phyloP scores from a whole-genome alignment of 2,797 vertebrate species.

The Vultur gryphus region DNA sequence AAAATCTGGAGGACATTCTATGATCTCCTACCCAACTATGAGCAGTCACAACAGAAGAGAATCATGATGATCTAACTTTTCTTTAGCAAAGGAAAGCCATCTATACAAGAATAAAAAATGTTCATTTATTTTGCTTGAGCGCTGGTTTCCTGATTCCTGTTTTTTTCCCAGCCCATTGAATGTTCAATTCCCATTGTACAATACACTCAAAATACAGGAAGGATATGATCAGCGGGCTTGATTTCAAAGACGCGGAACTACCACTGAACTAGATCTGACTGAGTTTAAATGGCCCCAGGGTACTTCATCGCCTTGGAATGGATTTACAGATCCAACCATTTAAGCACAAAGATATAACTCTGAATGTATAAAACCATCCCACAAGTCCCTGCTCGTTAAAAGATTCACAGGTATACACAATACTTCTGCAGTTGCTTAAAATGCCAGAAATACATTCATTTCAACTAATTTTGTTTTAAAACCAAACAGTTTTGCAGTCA shows the following conservation, averaged over 20 bases:
- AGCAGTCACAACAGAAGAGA: not conserved
- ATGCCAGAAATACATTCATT: not conserved
- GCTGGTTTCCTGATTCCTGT: slow-evolving; percentile 48
- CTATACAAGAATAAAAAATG: not conserved
- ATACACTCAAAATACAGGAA: slow-evolving; percentile 45
- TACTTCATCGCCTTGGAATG: not conserved
- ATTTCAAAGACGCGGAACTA: slow-evolving; percentile 36
- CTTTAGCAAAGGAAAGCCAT: slow-evolving; percentile 17
- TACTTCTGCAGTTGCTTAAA: not conserved
- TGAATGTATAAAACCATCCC: not conserved
- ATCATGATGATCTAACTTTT: not conserved
- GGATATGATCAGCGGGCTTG: slow-evolving; percentile 31
- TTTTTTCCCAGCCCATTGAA: slow-evolving; percentile 40
- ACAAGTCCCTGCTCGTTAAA: not conserved
- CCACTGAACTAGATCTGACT: not conserved
- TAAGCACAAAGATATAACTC: not conserved
- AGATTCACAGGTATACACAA: not conserved
- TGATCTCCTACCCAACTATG: not conserved
- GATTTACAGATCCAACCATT: not conserved
- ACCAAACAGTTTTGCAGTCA: not conserved
- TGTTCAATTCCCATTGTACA: slow-evolving; percentile 21
- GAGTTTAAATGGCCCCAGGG: not conserved
- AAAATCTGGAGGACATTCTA: not conserved
- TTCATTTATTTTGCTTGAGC: slow-evolving; percentile 18
- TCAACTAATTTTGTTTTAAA: not conserved